Base-by-base conservation (phyloP, 2,888 invertebrate species). In the Rhagonycha lutea region DNA sequence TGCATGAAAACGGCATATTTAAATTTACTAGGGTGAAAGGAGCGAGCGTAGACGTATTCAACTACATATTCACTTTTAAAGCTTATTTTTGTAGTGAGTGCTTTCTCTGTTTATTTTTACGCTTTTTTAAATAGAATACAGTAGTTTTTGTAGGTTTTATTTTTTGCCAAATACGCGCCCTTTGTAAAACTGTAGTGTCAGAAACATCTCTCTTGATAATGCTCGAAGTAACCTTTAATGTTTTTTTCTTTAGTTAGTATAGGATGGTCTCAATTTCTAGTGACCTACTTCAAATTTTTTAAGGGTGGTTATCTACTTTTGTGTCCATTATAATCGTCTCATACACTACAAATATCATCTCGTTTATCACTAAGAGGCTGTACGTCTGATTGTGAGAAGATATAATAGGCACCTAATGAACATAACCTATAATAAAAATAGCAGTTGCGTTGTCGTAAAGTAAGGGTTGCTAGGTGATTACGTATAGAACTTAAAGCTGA, bases 1-100 rank as follows among this genome's bases (percentile, higher is more conserved):
- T 84, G 84, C 84, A 85, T 82, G 83, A 76, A 72, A 72, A 72
- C 72, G 68, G 72, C 70, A 72, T 69, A 72, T 75, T 75, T 72
- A 75, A 67, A 61, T 65, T 72, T 71, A 69, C 68, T 63, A 72
- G 75, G 67, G 69, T 65, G 29, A 69, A 75, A 72, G 69, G 68
- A 72, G 68, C 72, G 68, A 72, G 68, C 72, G 71, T 26, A 71
- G 71, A 68, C 69, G 47, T 68, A 72, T 71, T 71, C 47, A 68
- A 72, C 61, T 72, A 68, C 70, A 62, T 18, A 47, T 47, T 68
- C 60, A 69, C 69, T 68, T 72, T 74, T 67, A 60, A 75, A 75
- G 69, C 69, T 72, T 62, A 72, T 75, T 67, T 72, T 75, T 72
- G 75, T 74, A 70, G 68, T 68, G 70, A 67, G 70, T 74, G 61